Base-by-base conservation (phyloP, 2,113 vertebrate genomes). In the Menura novaehollandiae region DNA sequence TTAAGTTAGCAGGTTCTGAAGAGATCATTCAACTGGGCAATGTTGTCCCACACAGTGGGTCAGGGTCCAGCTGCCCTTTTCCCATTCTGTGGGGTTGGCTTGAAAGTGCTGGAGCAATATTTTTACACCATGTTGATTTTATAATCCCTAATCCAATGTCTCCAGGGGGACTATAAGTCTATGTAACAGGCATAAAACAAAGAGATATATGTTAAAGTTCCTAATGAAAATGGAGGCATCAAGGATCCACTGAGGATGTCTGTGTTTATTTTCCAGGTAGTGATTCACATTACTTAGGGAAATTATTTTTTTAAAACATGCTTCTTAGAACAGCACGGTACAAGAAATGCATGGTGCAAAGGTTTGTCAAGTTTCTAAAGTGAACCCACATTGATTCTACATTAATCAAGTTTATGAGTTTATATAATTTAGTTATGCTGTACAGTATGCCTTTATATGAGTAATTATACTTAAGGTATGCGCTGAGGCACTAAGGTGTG, bases 121-220 rank as follows among this genome's bases (percentile, higher is more conserved):
- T 78, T 97, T 91, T 95, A 96, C 81, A 96, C 81, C 87, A 95
- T 94, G 97, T 93, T 94, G 90, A 83, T 97, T 97, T 97, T 96
- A 96, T 95, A 97, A 98, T 96, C 91, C 91, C 83, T 96, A 97
- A 98, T 96, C 89, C 97, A 97, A 69, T 91, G 80, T 93, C 91
- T 97, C 96, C 86, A 89, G 24, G 72, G 93, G 60, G 33, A 66
- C 82, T 90, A 35, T 96, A 96, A 97, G 95, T 96, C 95, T 91
- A 78, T 80, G 75, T 69, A 97, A 95, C 26, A 39, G 64, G 21
- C 60, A 93, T 95, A 96, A 97, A 97, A 96, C 94, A 97, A 97
- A 96, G 91, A 95, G 95, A 96, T 93, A 97, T 95, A 95, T 96
- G 73, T 71, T 95, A 35, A 85, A 95, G 47, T 95, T 97, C 91